A percentile compares a stretch with the other conserved stretches of the same genome.
Evolutionary conservation across 2,888 invertebrate species (phyloP).

Genomic region (Dolichopus griseipennis): DNA sequence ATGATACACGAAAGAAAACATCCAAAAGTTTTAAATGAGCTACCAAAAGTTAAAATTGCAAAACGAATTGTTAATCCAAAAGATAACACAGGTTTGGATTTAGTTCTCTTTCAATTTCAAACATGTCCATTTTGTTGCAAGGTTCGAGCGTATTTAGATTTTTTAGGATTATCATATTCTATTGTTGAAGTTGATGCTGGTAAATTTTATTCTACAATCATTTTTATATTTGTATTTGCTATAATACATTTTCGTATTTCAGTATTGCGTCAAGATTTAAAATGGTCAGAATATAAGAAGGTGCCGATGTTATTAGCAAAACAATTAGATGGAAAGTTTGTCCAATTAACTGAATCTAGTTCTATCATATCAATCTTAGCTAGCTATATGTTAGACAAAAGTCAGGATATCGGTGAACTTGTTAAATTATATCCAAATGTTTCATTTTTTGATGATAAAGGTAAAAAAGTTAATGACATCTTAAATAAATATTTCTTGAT

Average conservation of each 20-base stretch:
- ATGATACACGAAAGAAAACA: constrained; percentile 39
- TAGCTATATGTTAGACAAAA: constrained; percentile 59
- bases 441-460: constrained; percentile 56
- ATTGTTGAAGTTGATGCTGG: constrained; percentile 94
- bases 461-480: constrained; percentile 62
- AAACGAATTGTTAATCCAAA: constrained; percentile 56
- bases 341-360: constrained; percentile 88
- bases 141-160: constrained; percentile 77
- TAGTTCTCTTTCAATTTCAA: constrained; percentile 91
- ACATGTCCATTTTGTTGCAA: constrained; percentile 98
- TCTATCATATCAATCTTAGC: constrained; percentile 84
- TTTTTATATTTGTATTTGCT: not conserved
- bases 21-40: constrained; percentile 37
- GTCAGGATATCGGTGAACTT: constrained; percentile 56
- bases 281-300: constrained; percentile 91
- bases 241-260: not conserved
- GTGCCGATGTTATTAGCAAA: constrained; percentile 83
- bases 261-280: constrained; percentile 69
- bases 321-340: constrained; percentile 58
- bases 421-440: constrained; percentile 68
- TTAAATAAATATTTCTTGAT: constrained; percentile 84
- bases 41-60: constrained; percentile 48
- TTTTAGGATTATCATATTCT: constrained; percentile 86
- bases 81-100: constrained; percentile 60
- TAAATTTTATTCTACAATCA: too few species aligned